Base-by-base conservation (phyloP, 2,888 invertebrate genomes). In the Rhagophthalmus giganteus region DNA sequence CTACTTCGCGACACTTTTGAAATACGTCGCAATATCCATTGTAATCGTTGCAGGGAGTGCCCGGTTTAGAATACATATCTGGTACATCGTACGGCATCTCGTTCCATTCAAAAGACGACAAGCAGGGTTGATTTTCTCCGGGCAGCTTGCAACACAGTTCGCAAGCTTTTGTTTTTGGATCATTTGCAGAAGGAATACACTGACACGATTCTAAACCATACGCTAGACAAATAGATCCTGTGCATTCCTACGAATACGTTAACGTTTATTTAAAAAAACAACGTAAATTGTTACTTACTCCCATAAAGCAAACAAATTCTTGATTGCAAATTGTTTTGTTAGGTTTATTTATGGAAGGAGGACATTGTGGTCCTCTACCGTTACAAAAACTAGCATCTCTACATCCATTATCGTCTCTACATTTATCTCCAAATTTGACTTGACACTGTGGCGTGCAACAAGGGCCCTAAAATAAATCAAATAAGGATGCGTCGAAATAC, bases 181-280 rank as follows among this genome's bases (percentile, higher is more conserved):
- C 93, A 62, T 82, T 47, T 14, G 47, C 26, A 24, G 86, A 86
- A 3, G 91, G 85, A 61, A 87, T 84, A 73, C 94, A 94, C 74
- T 94, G 94, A 70, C 98, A 98, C 25, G 96, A 96, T 76, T 95
- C 93, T 74, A 98, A 81, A 7, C 94, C 94, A 72, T 96, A 96
- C 2, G 93, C 93, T 62, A 95, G 81, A 78, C 98, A 99, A 70
- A 99, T 95, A n/a, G 96, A 96, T 1, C 95, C 96, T 0, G 94
- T 94, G 71, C 98, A 98, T 74, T 95, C 91, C 90, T 90, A 68
- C 14, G 67, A 69, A 59, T 59, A 51, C 58, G 35, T 27, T 26
- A 28, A 35, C 25, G 7, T 26, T 10, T 12, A 37, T n/a, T 26
- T 28, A 8, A 38, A 2, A 12, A 11, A 6, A n/a, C 11, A 20